Conservation (phyloP, 2,797 vertebrate species). For the Acrossocheilus wenchowensis region DNA sequence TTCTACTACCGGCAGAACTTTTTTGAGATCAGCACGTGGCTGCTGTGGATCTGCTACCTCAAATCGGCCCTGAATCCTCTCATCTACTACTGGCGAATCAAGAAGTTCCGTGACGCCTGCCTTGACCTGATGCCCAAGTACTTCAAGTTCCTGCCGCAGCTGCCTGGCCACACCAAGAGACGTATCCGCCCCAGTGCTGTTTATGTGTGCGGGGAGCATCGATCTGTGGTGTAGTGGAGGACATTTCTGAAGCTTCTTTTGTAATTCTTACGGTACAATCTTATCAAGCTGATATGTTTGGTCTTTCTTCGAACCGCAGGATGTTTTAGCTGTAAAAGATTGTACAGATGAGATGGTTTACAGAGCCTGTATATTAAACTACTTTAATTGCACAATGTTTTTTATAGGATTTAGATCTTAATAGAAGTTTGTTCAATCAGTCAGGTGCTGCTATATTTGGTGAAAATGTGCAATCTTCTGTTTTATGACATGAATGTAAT, state of each 20-base stretch:
- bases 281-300: conserved; percentile 42
- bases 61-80: conserved; percentile 98
- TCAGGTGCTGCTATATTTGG: conserved; percentile 83
- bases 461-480: conserved; percentile 84
- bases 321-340: conserved; percentile 33
- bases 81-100: conserved; percentile 99
- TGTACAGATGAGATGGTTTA: conserved; percentile 62
- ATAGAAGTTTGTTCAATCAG: conserved; percentile 75
- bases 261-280: conserved; percentile 44
- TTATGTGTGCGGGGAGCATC: conserved; percentile 92
- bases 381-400: conserved; percentile 67
- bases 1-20: conserved; percentile 93
- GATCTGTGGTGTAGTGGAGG: conserved; percentile 79
- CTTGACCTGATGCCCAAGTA: conserved; percentile 96
- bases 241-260: conserved; percentile 17
- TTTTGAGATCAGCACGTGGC: conserved; percentile 95
- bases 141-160: conserved; percentile 93
- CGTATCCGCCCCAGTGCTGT: conserved; percentile 93
- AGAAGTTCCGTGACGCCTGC: conserved; percentile 98
- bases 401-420: conserved; percentile 70
- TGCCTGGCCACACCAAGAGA: conserved; percentile 89
- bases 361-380: conserved; percentile 74
- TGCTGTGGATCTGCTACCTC: conserved; percentile 99
- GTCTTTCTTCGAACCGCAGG: conserved; percentile 3
- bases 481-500: conserved; percentile 54